Evolutionary conservation across 2,888 invertebrate genomes (phyloP), one percentile per base, ranked within the genome.

Genomic region (Asteroscopus sphinx): DNA sequence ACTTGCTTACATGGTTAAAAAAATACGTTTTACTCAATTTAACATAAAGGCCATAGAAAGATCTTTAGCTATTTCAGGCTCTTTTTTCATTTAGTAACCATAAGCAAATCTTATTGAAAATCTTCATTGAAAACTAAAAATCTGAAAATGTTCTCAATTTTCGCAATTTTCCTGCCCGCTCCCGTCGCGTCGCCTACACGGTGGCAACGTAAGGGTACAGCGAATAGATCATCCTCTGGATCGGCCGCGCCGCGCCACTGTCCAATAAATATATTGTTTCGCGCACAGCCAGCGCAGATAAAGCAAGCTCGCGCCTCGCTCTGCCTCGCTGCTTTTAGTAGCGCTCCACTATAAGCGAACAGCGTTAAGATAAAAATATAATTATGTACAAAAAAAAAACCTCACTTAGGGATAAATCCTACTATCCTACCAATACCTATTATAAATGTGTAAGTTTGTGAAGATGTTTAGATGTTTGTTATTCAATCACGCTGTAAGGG

Each of bases 181-280:
- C 40, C 28, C 28, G 36, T 41, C 41, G 42, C 42, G n/a, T 12
- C 15, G 40, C 52, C 39, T 48, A 54, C 59, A 58, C 66, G 68
- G 77, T 75, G 75, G 73, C 77, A 81, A 79, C 74, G 79, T 81
- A 82, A 82, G 83, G 80, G 87, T 80, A 82, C 83, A 85, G 88
- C 68, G 86, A 88, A 92, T 93, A 93, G 92, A 92, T 92, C 92
- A 92, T 92, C 90, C 89, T 79, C 81, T 79, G 87, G 89, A 88
- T 89, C 86, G 90, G 82, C 79, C 82, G 81, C 80, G 69, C 68
- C 71, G 86, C 86, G 87, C 87, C 85, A 87, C 90, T 91, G 93
- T 93, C 92, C 92, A 93, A 93, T 93, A 93, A 93, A 94, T 94
- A 94, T 93, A 93, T 93, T 93, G 93, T 93, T 93, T 94, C 91